Evolutionary conservation across 2,113 vertebrate genomes (phyloP).

Genomic region (Trochalopteron elliotii): DNA sequence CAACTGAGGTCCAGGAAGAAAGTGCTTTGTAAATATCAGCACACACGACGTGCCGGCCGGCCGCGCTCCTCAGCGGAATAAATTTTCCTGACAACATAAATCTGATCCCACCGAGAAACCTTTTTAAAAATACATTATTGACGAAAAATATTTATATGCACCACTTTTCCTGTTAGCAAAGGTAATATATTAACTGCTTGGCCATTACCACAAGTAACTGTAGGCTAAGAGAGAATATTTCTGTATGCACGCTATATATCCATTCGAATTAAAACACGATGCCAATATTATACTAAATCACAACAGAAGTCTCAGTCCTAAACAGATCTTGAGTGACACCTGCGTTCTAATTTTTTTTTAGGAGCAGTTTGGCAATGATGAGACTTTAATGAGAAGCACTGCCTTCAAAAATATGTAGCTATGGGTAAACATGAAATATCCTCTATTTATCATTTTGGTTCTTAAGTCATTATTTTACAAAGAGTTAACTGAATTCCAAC

Average conservation of each 20-base stretch:
- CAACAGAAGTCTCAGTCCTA: constrained; percentile 3
- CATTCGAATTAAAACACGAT: constrained; percentile 57
- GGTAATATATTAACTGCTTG: constrained; percentile 65
- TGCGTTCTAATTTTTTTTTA: constrained; percentile 12
- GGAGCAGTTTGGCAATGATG: background rate
- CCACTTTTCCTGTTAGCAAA: constrained; percentile 72
- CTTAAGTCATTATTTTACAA: background rate
- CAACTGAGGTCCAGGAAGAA: constrained; percentile 43
- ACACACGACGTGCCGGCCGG: constrained; percentile 1
- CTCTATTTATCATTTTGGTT: background rate
- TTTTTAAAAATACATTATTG: constrained; percentile 68
- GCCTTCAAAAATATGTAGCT: background rate
- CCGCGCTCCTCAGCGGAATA: constrained; percentile 49
- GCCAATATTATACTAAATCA: constrained; percentile 14
- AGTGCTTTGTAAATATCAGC: constrained; percentile 65
- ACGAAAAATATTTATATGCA: constrained; percentile 74
- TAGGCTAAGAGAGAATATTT: constrained; percentile 32
- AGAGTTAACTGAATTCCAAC: background rate
- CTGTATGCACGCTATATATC: constrained; percentile 12
- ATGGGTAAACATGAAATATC: background rate
- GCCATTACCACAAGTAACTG: constrained; percentile 29
- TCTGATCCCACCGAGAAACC: constrained; percentile 60
- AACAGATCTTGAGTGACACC: constrained; percentile 25
- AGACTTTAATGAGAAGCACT: background rate
- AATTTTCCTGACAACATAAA: constrained; percentile 71